These are phyloP conservation scores for Meloe dianella DNA, from an alignment of 2,888 invertebrate species.

Conservation along the genomic window DNA sequence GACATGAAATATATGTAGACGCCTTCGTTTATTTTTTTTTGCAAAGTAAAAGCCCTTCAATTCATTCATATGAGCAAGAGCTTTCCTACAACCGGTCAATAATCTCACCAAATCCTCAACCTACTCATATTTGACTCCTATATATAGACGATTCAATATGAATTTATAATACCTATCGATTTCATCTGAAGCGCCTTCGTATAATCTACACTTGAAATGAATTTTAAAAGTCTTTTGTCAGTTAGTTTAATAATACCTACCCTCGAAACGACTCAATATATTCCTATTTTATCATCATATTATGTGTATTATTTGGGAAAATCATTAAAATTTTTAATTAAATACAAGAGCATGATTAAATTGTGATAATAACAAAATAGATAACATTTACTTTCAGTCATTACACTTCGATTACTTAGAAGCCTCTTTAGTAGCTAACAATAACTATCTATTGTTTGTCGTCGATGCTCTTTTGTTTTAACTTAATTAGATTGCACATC, in stretches of 20 bases:
- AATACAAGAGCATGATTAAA: neutral
- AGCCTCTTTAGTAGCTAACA: neutral
- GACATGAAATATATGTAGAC: neutral
- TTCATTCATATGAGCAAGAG: neutral
- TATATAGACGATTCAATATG: conserved; percentile 10
- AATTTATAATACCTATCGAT: conserved; percentile 15
- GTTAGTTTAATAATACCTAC: neutral
- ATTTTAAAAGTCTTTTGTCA: neutral
- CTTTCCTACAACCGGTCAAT: neutral
- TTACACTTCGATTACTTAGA: conserved; percentile 1
- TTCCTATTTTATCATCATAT: neutral
- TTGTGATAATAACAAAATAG: neutral
- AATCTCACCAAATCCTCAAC: neutral
- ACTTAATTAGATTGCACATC: neutral
- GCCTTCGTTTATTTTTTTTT: neutral
- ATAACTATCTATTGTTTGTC: neutral
- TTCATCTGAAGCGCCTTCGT: neutral
- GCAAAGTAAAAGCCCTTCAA: neutral
- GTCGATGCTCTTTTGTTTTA: neutral
- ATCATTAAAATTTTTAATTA: neutral
- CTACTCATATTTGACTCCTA: neutral
- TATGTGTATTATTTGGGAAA: neutral
- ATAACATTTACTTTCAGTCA: neutral
- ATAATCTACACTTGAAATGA: conserved; percentile 12
- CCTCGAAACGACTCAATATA: neutral